Evolutionary conservation across 1,140 invertebrate species (phyloP), one percentile per base, ranked within the genome.

Genomic region (Pseudomyrmex cubaensis): DNA sequence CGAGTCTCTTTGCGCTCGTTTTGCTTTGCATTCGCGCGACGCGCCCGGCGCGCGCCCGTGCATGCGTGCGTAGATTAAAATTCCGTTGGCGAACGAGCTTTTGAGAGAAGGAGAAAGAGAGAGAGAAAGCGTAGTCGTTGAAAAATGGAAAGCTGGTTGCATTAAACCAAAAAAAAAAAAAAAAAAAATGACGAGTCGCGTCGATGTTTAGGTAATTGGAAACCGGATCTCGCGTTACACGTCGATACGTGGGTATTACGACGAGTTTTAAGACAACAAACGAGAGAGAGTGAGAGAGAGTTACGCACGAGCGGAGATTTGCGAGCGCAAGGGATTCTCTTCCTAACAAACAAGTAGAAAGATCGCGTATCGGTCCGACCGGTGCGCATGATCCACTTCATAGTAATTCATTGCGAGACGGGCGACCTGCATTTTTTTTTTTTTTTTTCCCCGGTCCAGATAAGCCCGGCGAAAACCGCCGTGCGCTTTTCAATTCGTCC

Each of bases 261-360:
- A 62, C 15, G 5, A 13, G 1, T 13, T 72, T 44, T 5, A 35
- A 35, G 35, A 35, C 5, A 35, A 35, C 35, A 35, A 35, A 35
- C 35, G 5, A 35, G 5, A 35, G 46, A 64, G 52, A 75, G 5
- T 5, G 5, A 35, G 5, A 35, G 5, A 7, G 5, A 35, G 5
- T 75, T 61, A 12, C 57, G 44, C 25, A 3, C 3, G 25, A 25
- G 25, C 57, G 59, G 8, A 22, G 12, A 22, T 17, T n/a, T 35
- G 22, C 17, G 15, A 15, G 20, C 15, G 63, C 15, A n/a, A n/a
- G 44, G 17, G 25, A 25, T 56, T 44, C 46, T 54, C 56, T 67
- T 46, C 9, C 61, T n/a, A 77, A 77, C 62, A 66, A 77, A 77
- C 62, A 66, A 67, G 54, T 67, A 76, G 54, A 66, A 67, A 66